These are phyloP conservation scores for Romanogobio albipinnatus DNA, from an alignment of 2,113 vertebrate genomes.

Conservation along the genomic window DNA sequence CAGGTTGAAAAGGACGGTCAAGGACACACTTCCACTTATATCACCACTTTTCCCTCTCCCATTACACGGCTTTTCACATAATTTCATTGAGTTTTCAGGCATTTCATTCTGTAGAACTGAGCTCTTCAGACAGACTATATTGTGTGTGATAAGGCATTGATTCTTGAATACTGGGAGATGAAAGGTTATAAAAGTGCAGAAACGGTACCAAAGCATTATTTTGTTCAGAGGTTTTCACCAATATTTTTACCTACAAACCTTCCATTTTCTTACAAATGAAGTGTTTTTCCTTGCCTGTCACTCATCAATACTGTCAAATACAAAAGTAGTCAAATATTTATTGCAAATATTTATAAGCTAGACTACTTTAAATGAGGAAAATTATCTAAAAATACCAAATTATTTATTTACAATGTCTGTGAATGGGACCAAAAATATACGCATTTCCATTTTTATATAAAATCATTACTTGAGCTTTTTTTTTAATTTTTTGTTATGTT, in stretches of 20 bases:
- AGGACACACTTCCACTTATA: not conserved
- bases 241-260: not conserved
- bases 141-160: slow-evolving; percentile 44
- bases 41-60: not conserved
- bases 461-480: not conserved
- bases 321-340: not conserved
- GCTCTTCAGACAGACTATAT: slow-evolving; percentile 60
- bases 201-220: not conserved
- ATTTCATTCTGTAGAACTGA: slow-evolving; percentile 50
- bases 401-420: not conserved
- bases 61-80: slow-evolving; percentile 10
- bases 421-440: not conserved
- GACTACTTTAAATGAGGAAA: not conserved
- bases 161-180: not conserved
- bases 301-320: not conserved
- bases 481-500: too few species aligned
- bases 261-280: not conserved
- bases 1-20: slow-evolving; percentile 16
- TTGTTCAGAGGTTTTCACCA: not conserved
- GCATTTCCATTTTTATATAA: not conserved
- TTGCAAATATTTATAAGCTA: not conserved
- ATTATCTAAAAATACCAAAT: not conserved
- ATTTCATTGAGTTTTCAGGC: slow-evolving; percentile 61
- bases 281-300: not conserved
- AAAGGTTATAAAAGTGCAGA: not conserved